Conservation (phyloP, 1,140 invertebrate species). For the Prorops nasuta region DNA sequence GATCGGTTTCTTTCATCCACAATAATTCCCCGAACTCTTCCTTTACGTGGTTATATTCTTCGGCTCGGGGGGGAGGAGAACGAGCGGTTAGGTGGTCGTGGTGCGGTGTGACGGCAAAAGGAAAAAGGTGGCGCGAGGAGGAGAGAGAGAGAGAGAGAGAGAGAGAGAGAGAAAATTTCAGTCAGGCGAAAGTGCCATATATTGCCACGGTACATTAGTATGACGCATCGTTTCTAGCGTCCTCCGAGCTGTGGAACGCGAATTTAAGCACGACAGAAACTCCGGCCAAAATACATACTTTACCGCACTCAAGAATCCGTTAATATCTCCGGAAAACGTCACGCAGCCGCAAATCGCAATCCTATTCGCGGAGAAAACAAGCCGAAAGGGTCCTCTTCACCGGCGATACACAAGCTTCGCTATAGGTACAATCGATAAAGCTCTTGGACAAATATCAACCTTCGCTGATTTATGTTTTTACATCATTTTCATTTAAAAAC, state of each 20-base stretch:
- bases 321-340: conserved; percentile 21
- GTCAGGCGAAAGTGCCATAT: conserved; percentile 35
- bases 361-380: neutral
- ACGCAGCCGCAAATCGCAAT: neutral
- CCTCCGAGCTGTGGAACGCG: conserved; percentile 14
- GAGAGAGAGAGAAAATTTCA: conserved; percentile 24
- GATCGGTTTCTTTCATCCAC: too few species aligned
- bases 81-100: too few species aligned
- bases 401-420: too few species aligned
- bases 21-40: too few species aligned
- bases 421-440: too few species aligned
- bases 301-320: conserved; percentile 17
- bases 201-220: conserved; percentile 42
- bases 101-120: too few species aligned
- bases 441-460: too few species aligned
- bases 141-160: neutral
- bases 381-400: too few species aligned
- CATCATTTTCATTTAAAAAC: too few species aligned
- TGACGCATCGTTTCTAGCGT: conserved; percentile 33
- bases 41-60: too few species aligned
- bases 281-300: conserved; percentile 32
- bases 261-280: conserved; percentile 26
- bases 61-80: too few species aligned
- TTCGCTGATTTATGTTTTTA: too few species aligned
- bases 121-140: neutral